Evolutionary conservation across 1,140 invertebrate species (phyloP).

Genomic region (Drosophila willistoni): DNA sequence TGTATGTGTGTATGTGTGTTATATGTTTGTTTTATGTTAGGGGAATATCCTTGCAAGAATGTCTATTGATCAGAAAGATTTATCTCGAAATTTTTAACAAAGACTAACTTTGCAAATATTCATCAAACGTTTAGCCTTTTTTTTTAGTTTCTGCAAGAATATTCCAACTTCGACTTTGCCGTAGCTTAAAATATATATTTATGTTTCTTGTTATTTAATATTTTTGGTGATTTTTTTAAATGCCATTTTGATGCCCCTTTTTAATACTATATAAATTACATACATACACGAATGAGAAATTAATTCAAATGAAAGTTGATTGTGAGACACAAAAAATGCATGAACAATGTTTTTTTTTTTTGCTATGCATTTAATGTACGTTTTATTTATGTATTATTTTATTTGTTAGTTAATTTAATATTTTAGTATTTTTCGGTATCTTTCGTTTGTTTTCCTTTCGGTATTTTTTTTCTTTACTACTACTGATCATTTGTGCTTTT

Average conservation of each 20-base stretch:
- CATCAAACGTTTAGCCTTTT: no score
- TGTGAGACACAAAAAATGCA: slow-evolving; percentile 41
- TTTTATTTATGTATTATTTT: slow-evolving; percentile 16
- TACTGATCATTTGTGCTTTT: slow-evolving; percentile 74
- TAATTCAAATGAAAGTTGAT: slow-evolving; percentile 44
- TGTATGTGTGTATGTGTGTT: slow-evolving; percentile 15
- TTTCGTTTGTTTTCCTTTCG: slow-evolving; percentile 12
- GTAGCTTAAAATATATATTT: not conserved
- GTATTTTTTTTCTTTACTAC: slow-evolving; percentile 28
- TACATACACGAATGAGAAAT: slow-evolving; percentile 78
- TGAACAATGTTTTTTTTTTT: slow-evolving; percentile 52
- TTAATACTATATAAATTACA: slow-evolving; percentile 78
- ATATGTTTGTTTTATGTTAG: slow-evolving; percentile 13
- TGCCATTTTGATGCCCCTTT: slow-evolving; percentile 67
- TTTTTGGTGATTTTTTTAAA: slow-evolving; percentile 62
- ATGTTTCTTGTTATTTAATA: slow-evolving; percentile 11
- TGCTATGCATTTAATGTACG: not conserved
- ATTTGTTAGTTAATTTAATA: slow-evolving; percentile 25
- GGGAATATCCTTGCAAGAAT: slow-evolving; percentile 21
- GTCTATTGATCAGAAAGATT: not conserved
- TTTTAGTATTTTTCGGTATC: slow-evolving; percentile 32
- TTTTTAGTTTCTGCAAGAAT: slow-evolving; percentile 19
- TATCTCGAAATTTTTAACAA: not conserved
- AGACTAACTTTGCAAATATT: no score
- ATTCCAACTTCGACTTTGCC: slow-evolving; percentile 16